phyloP scores from a whole-genome alignment of 1,140 invertebrate genomes.

The Diorhabda carinulata region DNA sequence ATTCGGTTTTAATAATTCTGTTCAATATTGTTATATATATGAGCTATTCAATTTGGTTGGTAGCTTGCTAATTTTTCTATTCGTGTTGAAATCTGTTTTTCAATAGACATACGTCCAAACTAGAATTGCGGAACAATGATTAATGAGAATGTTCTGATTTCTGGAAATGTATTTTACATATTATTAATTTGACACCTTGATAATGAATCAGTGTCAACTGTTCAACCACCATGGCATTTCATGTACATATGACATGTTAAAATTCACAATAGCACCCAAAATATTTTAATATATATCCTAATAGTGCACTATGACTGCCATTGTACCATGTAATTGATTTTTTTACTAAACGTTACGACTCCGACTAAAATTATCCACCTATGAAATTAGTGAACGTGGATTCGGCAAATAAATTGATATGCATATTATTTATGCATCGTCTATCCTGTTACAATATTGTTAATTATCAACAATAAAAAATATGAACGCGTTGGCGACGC shows the following conservation, averaged over 20 bases:
- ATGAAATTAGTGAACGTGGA: slow-evolving; percentile 19
- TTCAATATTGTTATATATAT: too few species aligned
- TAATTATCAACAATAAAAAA: too few species aligned
- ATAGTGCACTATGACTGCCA: neutral
- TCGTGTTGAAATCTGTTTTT: neutral
- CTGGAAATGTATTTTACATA: slow-evolving; percentile 1
- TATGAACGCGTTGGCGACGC: too few species aligned
- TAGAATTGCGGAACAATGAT: neutral
- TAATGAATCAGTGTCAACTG: slow-evolving; percentile 12
- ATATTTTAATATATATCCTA: slow-evolving; percentile 3
- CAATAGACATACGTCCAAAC: slow-evolving; percentile 2
- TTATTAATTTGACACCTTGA: slow-evolving; percentile 4
- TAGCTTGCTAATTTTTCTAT: neutral
- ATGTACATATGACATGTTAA: slow-evolving; percentile 5
- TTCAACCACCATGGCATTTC: slow-evolving; percentile 12
- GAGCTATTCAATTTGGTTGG: neutral
- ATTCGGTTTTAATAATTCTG: too few species aligned
- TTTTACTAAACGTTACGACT: slow-evolving; percentile 6
- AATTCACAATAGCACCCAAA: slow-evolving; percentile 7
- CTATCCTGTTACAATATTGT: neutral
- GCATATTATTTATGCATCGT: slow-evolving; percentile 26
- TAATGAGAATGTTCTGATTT: neutral
- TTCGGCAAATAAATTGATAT: slow-evolving; percentile 18
- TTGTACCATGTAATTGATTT: slow-evolving; percentile 13
- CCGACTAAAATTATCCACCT: slow-evolving; percentile 12